Percentiles rank a stretch among this genome's conserved stretches.
These are phyloP conservation scores for Puma concolor DNA, from an alignment of 2,113 vertebrate genomes.

Conservation along the genomic window DNA sequence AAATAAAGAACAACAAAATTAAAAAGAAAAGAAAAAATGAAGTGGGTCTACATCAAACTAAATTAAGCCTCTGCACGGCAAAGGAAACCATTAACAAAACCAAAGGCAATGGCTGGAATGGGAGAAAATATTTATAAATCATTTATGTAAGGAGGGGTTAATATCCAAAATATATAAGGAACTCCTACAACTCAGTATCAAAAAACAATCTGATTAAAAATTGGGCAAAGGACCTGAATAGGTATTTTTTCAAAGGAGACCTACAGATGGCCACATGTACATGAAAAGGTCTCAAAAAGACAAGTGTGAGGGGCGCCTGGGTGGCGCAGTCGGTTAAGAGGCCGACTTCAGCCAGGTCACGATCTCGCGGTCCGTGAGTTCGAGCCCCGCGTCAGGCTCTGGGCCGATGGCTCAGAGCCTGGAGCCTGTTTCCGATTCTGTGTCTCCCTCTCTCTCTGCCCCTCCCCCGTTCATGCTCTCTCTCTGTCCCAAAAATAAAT, in stretches of 20 bases:
- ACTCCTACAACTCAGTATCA: background rate
- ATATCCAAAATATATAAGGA: background rate
- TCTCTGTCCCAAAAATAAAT: no score
- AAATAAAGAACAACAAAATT: background rate
- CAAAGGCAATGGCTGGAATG: background rate
- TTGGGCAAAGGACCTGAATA: background rate
- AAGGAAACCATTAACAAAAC: background rate
- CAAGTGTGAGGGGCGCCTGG: background rate
- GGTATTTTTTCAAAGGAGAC: background rate
- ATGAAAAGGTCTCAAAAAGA: background rate
- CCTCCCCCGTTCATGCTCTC: no score
- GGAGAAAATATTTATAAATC: background rate
- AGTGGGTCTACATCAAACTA: background rate
- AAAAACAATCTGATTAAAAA: background rate
- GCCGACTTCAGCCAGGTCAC: no score
- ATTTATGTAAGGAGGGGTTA: background rate
- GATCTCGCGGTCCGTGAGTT: no score
- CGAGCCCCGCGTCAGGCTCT: no score
- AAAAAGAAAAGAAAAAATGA: background rate
- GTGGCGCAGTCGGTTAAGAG: no score
- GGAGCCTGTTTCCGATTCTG: no score
- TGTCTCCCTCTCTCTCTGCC: no score
- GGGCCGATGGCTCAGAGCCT: no score
- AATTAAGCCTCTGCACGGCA: background rate
- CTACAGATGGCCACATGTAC: background rate